Base-by-base conservation (phyloP, 64 coral and sea anemone species). In the Montipora cactus region DNA sequence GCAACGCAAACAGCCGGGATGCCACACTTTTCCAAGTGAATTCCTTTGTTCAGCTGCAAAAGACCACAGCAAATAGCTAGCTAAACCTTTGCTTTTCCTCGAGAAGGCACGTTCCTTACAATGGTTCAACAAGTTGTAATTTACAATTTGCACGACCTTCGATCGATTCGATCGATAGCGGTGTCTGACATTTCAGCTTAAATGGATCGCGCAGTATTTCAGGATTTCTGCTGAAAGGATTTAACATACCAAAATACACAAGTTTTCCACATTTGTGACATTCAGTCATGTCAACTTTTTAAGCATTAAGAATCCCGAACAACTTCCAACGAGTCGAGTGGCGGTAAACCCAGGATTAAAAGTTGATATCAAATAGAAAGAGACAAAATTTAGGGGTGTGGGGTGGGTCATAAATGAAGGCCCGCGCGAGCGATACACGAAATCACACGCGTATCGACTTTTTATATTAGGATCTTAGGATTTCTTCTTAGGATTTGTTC, bases 1-100 rank as follows among this genome's bases (percentile, higher is more conserved):
- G 49, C 98, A 99, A 77, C 95, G 83, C 5, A 99, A 77, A 92
- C 98, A 99, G 47, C 92, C 86, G 3, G 98, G 98, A 77, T 99
- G 98, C 98, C 98, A 99, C 5, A 94, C 95, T 90, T 99, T 99
- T 18, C 98, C 98, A 6, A 99, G 84, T 6, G 97, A 98, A 62
- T 98, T 95, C 82, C 89, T 98, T 87, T 98, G 97, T 51, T 98
- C 97, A 76, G 97, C 97, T 98, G 55, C 47, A 96, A 86, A 86
- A 72, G 48, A 70, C 3, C 82, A 72, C 7, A 72, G 53, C 7
- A 0, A 72, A 37, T 2, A 37, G 37, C 37, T 37, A 37, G 37
- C 1, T 37, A 37, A 37, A 37, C 37, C 37, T 37, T 37, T 37
- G 37, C 37, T 37, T 37, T 37, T 37, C 37, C 37, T 37, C 37